Base-by-base conservation (phyloP, 2,888 invertebrate species). In the Mantis religiosa region DNA sequence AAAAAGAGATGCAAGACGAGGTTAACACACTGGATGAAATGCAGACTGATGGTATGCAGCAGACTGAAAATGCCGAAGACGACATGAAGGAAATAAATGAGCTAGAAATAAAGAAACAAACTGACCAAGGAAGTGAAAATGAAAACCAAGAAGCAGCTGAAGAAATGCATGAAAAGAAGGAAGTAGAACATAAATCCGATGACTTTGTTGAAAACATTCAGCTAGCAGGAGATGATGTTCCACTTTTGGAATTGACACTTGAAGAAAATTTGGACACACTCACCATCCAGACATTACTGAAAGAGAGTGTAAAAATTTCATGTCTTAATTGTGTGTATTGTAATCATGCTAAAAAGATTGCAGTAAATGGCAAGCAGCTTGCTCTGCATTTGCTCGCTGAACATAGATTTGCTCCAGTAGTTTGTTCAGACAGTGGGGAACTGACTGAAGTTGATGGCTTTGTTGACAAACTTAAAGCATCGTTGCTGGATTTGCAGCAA, bases 291-390 rank as follows among this genome's bases (percentile, higher is more conserved):
- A 95, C 96, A 90, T 94, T 97, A 90, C 92, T 97, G 71, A 96
- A 96, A 92, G 96, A 96, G 90, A 97, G 97, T 93, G 93, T 97
- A 87, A 94, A 95, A 90, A 95, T 95, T 25, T 96, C 97, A 0
- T 95, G 96, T 91, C 94, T 95, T 12, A 94, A 94, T 90, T 98
- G 98, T 92, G 95, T 97, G 89, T 98, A 97, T 92, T 98, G 98
- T 92, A 97, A 97, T 92, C 97, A 98, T 93, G 97, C 97, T 0
- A 94, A 97, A 28, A 96, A 97, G 91, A 97, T 98, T 91, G 97
- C 97, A 20, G 97, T 98, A 0, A 97, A 97, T 93, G 97, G 97
- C 87, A 96, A 96, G 92, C 97, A 97, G 91, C 93, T 98, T 87
- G 96, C 96, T 12, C 93, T 97, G 83, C 98, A 98, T 92, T 95